A percentile compares a stretch with the other conserved stretches of the same genome.
These are phyloP conservation scores for Campoletis raptor DNA, from an alignment of 2,888 invertebrate genomes.

Conservation along the genomic window DNA sequence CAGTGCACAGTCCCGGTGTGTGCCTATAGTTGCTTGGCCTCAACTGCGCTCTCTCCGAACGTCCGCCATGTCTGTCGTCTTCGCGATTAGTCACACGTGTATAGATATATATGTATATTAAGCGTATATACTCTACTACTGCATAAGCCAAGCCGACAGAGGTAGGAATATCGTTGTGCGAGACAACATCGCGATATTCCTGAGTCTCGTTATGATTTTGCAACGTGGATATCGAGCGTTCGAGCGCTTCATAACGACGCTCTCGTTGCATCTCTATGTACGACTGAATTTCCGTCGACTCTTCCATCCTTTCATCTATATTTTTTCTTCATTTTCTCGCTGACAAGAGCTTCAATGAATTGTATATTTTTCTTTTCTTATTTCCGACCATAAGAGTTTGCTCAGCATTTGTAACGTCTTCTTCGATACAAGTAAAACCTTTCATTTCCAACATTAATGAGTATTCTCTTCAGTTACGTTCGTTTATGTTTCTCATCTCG, in stretches of 20 bases:
- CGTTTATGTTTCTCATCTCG: neutral
- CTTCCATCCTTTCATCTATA: neutral
- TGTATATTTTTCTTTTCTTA: neutral
- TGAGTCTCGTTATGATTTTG: conserved; percentile 27
- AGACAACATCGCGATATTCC: conserved; percentile 6
- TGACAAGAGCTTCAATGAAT: neutral
- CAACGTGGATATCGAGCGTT: conserved; percentile 17
- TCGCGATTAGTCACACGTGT: conserved; percentile 68
- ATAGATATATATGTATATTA: neutral
- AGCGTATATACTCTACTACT: neutral
- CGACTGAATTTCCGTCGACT: neutral
- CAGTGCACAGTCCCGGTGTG: conserved; percentile 56
- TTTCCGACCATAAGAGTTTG: no score
- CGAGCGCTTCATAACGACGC: neutral
- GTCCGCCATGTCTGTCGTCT: conserved; percentile 70
- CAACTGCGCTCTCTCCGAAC: conserved; percentile 51
- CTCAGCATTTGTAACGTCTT: neutral
- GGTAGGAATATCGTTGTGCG: conserved; percentile 9
- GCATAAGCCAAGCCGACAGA: conserved; percentile 1
- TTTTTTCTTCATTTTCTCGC: neutral
- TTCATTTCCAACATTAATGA: neutral
- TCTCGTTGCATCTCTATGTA: neutral
- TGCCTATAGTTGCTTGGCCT: conserved; percentile 54
- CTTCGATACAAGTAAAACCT: neutral
- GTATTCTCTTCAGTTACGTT: neutral